Evolutionary conservation across 2,888 invertebrate species (phyloP), one percentile per base, ranked within the genome.

Genomic region (Dascillus cervinus): DNA sequence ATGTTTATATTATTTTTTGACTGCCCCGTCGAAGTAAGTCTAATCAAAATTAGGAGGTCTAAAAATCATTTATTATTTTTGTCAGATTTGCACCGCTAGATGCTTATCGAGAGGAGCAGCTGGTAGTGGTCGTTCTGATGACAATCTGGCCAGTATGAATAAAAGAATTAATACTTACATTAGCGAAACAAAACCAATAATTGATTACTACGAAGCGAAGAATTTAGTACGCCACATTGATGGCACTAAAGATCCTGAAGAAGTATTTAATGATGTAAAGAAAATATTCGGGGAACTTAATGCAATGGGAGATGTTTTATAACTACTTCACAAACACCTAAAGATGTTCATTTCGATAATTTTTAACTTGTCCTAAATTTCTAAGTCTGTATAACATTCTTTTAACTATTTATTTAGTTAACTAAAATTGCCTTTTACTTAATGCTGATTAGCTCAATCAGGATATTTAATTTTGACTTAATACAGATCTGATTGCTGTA

Each of bases 1-100:
- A 74, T 84, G 41, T 92, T 89, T 58, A 89, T 97, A 2, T 66
- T 99, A 13, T 94, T 91, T 61, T 87, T 98, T 51, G 88, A 95
- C 44, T 96, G 97, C 56, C 73, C 79, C 1, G 76, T 81, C 49
- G 79, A 90, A 43, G 75, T 73, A 46, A 44, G 25, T 17, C 8
- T 4, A 4, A 17, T 6, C 17, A 6, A 17, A 17, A 6, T 17
- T 26, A 9, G 15, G 30, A 14, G 29, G 13, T 11, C 13, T 26
- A 2, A 26, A 9, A 23, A 35, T 23, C n/a, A n/a, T n/a, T n/a
- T n/a, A n/a, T n/a, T n/a, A n/a, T n/a, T n/a, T n/a, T 23, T 11
- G 26, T 14, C 50, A 68, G 67, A 66, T 80, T 4, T 97, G 97
- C 62, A 79, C 86, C 0, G 68, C 82, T 15, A 73, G 98, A 22